Conservation (phyloP, 2,797 vertebrate genomes). For the Adrianichthys oophorus region DNA sequence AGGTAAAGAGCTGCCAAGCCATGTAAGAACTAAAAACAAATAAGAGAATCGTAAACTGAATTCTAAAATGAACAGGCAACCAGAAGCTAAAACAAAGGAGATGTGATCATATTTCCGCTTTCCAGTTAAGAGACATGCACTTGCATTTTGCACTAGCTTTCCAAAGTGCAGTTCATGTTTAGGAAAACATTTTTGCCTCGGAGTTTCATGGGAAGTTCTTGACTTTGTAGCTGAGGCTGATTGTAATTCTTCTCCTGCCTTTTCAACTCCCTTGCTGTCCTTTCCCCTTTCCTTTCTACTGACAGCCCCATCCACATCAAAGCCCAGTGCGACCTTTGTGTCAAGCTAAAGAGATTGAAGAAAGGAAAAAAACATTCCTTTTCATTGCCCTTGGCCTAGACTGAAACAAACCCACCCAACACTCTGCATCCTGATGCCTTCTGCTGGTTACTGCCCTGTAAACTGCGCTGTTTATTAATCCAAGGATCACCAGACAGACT, state of each 20-base stretch:
- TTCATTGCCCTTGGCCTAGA: constrained; percentile 16
- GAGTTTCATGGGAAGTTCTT: constrained; percentile 19
- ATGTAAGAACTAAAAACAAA: too few species aligned
- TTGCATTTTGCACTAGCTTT: neutral
- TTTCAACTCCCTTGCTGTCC: constrained; percentile 28
- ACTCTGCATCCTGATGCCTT: neutral
- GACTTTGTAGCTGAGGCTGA: constrained; percentile 36
- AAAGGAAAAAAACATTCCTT: constrained; percentile 17
- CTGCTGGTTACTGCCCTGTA: constrained; percentile 1
- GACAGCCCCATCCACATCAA: constrained; percentile 58
- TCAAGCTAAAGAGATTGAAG: constrained; percentile 41
- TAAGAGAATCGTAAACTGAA: too few species aligned
- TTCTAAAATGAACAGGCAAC: too few species aligned
- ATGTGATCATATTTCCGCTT: too few species aligned
- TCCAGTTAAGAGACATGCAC: too few species aligned
- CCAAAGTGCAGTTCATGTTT: neutral
- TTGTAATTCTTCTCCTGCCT: constrained; percentile 48
- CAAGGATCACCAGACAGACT: constrained; percentile 10
- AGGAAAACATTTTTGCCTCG: neutral
- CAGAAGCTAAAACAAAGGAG: too few species aligned
- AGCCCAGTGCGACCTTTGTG: constrained; percentile 41
- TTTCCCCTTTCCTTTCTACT: constrained; percentile 29
- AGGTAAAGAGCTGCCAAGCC: too few species aligned
- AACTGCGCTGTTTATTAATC: constrained; percentile 1
- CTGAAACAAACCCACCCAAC: constrained; percentile 7